Evolutionary conservation across 1,140 invertebrate species (phyloP).

Genomic region (Trichonephila inaurata): DNA sequence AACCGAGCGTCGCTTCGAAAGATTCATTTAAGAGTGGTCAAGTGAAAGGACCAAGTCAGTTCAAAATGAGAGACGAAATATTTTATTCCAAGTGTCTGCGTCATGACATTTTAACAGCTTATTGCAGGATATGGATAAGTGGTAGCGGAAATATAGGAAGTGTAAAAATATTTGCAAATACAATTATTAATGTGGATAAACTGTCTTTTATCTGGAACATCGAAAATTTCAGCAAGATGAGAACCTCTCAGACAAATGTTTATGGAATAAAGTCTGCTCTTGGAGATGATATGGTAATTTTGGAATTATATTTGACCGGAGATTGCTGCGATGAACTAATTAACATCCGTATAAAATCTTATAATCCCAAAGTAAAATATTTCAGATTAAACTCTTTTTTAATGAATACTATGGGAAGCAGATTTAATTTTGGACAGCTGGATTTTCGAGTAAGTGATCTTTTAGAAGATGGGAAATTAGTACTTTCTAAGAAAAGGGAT

Average conservation of each 20-base stretch:
- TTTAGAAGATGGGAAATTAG: not conserved
- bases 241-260: not conserved
- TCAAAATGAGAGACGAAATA: not conserved
- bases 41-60: not conserved
- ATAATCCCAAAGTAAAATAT: not conserved
- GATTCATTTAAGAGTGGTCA: not conserved
- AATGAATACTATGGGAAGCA: not conserved
- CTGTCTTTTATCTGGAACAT: not conserved
- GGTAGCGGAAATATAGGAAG: not conserved
- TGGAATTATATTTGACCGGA: not conserved
- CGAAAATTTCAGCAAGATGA: not conserved
- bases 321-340: not conserved
- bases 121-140: not conserved
- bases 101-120: not conserved
- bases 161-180: not conserved
- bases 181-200: not conserved
- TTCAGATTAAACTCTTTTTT: not conserved
- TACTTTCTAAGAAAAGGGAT: too few relatives aligned
- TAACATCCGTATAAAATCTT: not conserved
- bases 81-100: not conserved
- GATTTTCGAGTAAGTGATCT: not conserved
- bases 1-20: too few relatives aligned
- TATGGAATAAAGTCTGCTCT: not conserved
- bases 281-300: not conserved
- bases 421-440: not conserved